These are phyloP conservation scores for Ammodytes dubius DNA, from an alignment of 2,113 vertebrate species.

Conservation along the genomic window DNA sequence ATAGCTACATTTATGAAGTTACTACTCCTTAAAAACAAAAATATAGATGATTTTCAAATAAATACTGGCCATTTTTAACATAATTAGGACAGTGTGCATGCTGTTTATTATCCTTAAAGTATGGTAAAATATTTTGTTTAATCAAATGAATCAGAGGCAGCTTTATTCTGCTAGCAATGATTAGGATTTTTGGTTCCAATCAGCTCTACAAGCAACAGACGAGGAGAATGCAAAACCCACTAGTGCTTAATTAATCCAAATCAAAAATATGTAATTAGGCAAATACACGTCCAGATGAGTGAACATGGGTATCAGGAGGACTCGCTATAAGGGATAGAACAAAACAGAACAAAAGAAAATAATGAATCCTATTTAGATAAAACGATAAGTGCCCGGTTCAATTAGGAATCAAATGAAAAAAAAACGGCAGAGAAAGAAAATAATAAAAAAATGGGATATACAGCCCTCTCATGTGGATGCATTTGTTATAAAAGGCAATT, in stretches of 20 bases:
- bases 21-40: neutral
- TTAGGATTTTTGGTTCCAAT: slow-evolving; percentile 1
- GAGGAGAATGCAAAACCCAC: slow-evolving; percentile 11
- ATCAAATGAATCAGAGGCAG: neutral
- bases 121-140: neutral
- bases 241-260: slow-evolving; percentile 30
- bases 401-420: neutral
- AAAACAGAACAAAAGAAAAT: slow-evolving; percentile 21
- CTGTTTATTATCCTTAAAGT: neutral
- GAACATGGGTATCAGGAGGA: neutral
- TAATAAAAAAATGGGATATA: neutral
- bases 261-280: slow-evolving; percentile 9
- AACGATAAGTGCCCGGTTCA: slow-evolving; percentile 6
- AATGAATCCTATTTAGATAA: neutral
- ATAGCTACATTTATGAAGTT: neutral
- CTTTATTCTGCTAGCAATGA: slow-evolving; percentile 4
- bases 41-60: neutral
- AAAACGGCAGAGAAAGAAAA: neutral
- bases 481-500: neutral
- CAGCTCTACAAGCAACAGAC: slow-evolving; percentile 14
- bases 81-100: neutral
- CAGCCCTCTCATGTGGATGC: neutral
- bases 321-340: slow-evolving; percentile 5
- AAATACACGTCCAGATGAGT: slow-evolving; percentile 17
- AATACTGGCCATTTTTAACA: neutral